These are phyloP conservation scores for Leucosticte australis DNA, from an alignment of 2,113 vertebrate species.

Conservation along the genomic window DNA sequence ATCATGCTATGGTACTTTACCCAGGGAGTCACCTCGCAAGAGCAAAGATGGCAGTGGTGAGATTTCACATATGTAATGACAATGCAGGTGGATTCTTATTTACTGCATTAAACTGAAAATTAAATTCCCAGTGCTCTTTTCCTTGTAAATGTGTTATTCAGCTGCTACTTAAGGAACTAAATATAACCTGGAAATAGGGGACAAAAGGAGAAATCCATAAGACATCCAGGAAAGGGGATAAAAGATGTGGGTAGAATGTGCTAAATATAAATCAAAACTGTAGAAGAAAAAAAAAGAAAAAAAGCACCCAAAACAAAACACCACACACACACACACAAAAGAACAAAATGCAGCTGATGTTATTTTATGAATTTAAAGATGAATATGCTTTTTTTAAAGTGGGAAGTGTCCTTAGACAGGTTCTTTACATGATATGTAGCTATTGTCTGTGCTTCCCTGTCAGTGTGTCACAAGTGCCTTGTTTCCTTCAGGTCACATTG, in stretches of 20 bases:
- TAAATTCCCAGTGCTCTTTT: not conserved
- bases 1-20: slow-evolving; percentile 78
- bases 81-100: not conserved
- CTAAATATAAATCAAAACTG: not conserved
- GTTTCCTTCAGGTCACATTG: not conserved
- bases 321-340: not conserved
- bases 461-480: not conserved
- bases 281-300: accelerated
- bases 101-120: not conserved
- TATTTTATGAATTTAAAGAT: not conserved
- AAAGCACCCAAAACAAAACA: not conserved
- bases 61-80: not conserved
- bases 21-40: slow-evolving; percentile 84
- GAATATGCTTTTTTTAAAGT: not conserved
- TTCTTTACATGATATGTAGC: not conserved
- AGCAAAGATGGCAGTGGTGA: slow-evolving; percentile 80
- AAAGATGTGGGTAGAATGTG: not conserved
- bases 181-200: not conserved
- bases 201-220: not conserved
- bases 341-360: not conserved
- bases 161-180: not conserved
- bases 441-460: not conserved
- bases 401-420: not conserved
- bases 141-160: not conserved
- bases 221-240: not conserved